Conservation (phyloP, 64 coral and sea anemone species). For the Actinia tenebrosa region DNA sequence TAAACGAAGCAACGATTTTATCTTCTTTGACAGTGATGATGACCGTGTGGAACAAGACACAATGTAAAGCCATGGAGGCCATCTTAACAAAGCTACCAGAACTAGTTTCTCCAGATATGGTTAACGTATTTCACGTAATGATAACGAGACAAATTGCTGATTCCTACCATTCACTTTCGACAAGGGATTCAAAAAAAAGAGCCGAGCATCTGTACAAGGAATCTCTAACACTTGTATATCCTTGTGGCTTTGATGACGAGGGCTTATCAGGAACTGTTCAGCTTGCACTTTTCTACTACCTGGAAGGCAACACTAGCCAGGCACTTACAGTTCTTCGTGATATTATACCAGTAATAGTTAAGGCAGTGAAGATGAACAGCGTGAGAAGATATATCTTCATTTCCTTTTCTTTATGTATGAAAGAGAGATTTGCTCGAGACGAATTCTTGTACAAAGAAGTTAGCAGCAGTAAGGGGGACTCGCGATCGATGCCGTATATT, state of each 20-base stretch:
- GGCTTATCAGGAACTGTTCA: slow-evolving; percentile 10
- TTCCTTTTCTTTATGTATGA: slow-evolving; percentile 8
- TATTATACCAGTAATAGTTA: background rate
- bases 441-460: slow-evolving; percentile 24
- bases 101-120: slow-evolving; percentile 12
- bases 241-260: slow-evolving; percentile 21
- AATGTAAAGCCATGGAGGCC: slow-evolving; percentile 14
- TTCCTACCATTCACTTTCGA: background rate
- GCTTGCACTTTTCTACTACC: slow-evolving; percentile 9
- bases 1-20: slow-evolving; percentile 4
- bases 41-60: slow-evolving; percentile 9
- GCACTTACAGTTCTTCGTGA: slow-evolving; percentile 26
- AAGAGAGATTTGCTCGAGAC: slow-evolving; percentile 14
- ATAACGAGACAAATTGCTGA: slow-evolving; percentile 20
- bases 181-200: slow-evolving; percentile 14
- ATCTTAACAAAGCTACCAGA: slow-evolving; percentile 16
- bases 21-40: slow-evolving; percentile 23
- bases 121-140: background rate
- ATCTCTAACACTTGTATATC: slow-evolving; percentile 14
- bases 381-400: slow-evolving; percentile 15
- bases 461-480: no score
- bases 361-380: slow-evolving; percentile 14
- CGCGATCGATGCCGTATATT: no score
- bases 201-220: slow-evolving; percentile 16
- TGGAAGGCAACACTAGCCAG: background rate